These are phyloP conservation scores for Sinonovacula constricta DNA, from an alignment of 1,140 invertebrate genomes.

Conservation along the genomic window DNA sequence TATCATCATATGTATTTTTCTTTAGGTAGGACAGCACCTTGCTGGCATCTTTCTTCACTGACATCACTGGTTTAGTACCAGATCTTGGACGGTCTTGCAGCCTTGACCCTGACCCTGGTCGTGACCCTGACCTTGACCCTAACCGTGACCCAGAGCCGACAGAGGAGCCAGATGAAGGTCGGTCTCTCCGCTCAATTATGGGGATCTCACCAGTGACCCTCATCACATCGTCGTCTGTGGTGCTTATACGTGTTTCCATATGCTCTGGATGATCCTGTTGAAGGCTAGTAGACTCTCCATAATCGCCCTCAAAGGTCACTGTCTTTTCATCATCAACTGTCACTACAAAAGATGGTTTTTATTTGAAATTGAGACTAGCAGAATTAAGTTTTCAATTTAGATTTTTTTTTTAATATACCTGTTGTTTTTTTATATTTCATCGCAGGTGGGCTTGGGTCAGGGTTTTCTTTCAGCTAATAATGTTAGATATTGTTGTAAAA, in stretches of 20 bases:
- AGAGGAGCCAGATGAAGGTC: slow-evolving; percentile 26
- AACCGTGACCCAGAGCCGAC: slow-evolving; percentile 17
- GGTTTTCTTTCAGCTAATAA: too few species aligned
- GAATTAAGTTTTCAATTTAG: neutral
- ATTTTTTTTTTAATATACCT: slow-evolving; percentile 5
- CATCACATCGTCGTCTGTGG: slow-evolving; percentile 51
- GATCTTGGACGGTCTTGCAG: slow-evolving; percentile 17
- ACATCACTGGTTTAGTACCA: neutral
- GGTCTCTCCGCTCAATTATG: slow-evolving; percentile 59
- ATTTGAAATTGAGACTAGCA: neutral
- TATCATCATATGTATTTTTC: slow-evolving; percentile 74
- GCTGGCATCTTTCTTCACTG: slow-evolving; percentile 52
- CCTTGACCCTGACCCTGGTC: slow-evolving; percentile 21
- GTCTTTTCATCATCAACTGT: too few species aligned
- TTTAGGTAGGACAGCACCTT: slow-evolving; percentile 66
- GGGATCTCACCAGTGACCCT: slow-evolving; percentile 60
- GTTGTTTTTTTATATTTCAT: too few species aligned
- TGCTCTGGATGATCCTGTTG: neutral
- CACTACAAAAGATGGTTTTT: neutral
- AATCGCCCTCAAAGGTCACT: neutral
- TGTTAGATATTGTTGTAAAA: too few species aligned
- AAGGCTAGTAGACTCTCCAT: neutral
- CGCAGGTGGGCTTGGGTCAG: too few species aligned
- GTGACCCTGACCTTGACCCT: slow-evolving; percentile 8
- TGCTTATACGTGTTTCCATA: slow-evolving; percentile 18